These are phyloP conservation scores for Choloepus didactylus DNA, from an alignment of 2,797 vertebrate genomes.

Conservation along the genomic window DNA sequence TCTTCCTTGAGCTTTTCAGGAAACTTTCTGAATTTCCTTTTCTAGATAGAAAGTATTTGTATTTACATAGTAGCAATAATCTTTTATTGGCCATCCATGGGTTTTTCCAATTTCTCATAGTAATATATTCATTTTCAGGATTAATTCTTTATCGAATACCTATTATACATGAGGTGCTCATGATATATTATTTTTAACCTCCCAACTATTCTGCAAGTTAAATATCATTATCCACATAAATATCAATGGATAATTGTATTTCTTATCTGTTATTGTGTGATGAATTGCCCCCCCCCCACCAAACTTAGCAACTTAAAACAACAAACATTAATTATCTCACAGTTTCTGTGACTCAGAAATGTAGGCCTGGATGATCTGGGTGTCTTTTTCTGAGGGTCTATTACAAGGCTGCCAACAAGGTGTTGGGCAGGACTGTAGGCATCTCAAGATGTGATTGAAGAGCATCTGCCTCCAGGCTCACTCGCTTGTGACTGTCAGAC, in stretches of 20 bases:
- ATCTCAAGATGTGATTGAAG: too few relatives aligned
- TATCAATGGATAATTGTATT: neutral
- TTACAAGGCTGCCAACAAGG: too few relatives aligned
- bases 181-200: slow-evolving; percentile 35
- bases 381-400: too few relatives aligned
- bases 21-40: neutral
- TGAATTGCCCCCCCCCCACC: neutral
- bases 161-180: neutral
- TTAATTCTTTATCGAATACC: neutral
- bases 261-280: neutral
- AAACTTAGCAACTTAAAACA: slow-evolving; percentile 28
- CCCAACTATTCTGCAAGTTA: neutral
- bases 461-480: too few relatives aligned
- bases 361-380: too few relatives aligned
- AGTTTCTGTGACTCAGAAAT: neutral
- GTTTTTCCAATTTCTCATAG: neutral
- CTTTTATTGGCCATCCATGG: neutral
- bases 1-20: neutral
- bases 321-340: neutral
- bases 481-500: too few relatives aligned
- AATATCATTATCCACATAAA: neutral
- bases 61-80: neutral
- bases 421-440: too few relatives aligned
- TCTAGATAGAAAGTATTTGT: slow-evolving; percentile 10
- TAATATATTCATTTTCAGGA: neutral